phyloP scores from a whole-genome alignment of 2,888 invertebrate genomes.

The Leucophenga montana region DNA sequence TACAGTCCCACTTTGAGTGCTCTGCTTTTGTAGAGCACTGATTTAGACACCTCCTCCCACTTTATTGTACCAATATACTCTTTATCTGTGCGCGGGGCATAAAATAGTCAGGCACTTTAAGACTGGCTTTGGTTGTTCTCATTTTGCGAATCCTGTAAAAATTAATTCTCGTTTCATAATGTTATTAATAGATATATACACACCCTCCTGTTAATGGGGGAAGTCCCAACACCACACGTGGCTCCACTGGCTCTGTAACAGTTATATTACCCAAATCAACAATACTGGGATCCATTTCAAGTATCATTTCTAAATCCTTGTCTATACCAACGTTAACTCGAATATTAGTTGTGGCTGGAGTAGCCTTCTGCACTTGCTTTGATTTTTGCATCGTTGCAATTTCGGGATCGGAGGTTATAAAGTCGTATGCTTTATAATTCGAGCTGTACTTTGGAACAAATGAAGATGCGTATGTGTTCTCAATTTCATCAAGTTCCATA shows the following conservation, averaged over 20 bases:
- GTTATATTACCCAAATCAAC: constrained; percentile 73
- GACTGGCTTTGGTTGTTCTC: no score
- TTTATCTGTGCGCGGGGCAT: no score
- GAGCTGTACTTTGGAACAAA: constrained; percentile 13
- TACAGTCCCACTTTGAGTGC: no score
- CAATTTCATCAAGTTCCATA: constrained; percentile 52
- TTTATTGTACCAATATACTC: no score
- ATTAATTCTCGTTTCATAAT: no score
- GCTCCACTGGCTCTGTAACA: constrained; percentile 51
- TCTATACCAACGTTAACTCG: constrained; percentile 76
- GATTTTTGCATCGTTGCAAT: constrained; percentile 7
- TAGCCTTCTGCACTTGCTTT: background rate
- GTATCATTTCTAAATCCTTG: constrained; percentile 77
- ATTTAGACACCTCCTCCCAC: no score
- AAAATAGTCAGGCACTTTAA: no score
- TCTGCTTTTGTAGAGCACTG: no score
- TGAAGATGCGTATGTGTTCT: background rate
- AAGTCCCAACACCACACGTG: constrained; percentile 59
- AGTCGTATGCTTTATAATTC: constrained; percentile 19
- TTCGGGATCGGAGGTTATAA: constrained; percentile 22
- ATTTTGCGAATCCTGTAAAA: no score
- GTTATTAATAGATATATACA: constrained; percentile 42
- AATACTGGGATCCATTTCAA: constrained; percentile 78
- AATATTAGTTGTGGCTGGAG: constrained; percentile 62
- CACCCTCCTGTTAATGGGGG: constrained; percentile 72